Base-by-base conservation (phyloP, 2,797 vertebrate species). In the Choloepus didactylus region DNA sequence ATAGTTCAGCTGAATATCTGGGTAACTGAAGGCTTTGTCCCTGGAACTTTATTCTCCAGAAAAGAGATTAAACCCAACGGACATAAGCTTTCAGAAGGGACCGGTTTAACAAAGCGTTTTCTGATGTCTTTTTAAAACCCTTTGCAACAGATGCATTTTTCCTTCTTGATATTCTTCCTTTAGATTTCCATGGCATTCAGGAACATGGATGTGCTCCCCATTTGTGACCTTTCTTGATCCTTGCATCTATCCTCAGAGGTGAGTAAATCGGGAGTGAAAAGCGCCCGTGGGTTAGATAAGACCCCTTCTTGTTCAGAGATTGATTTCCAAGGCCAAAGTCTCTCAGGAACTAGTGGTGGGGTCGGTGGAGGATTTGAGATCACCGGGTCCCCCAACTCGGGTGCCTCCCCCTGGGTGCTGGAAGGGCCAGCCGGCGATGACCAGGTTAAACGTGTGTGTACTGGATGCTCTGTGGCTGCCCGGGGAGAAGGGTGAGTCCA, bases 391-490 rank as follows among this genome's bases (percentile, higher is more conserved):
- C 35, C 46, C 11, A 3, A 1, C n/a, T 6, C 21, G 27, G 15
- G 9, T 29, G 27, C 18, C 15, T 25, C 38, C 19, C 23, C 21
- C 18, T 18, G 21, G 35, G 15, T 12, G 6, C 41, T 21, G 16
- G 18, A 87, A 54, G 46, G 19, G 10, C 27, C 31, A 4, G 27
- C 6, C n/a, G 60, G 23, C 9, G 6, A 19, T 0, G 16, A 23
- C 9, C 3, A 6, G 21, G 0, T 18, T 12, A 4, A 29, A 31
- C 0, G 0, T 2, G 35, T 44, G 69, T 29, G n/a, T 27, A 5
- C 1, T 0, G 16, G 80, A 19, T 73, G 38, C n/a, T 75, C 18
- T 23, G 23, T 8, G 29, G 10, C 41, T 51, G 25, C 23, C 21
- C 29, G 25, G 6, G 18, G 11, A 70, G 59, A 21, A 19, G 0